Evolutionary conservation across 1,140 invertebrate genomes (phyloP).

Genomic region (Mya arenaria): DNA sequence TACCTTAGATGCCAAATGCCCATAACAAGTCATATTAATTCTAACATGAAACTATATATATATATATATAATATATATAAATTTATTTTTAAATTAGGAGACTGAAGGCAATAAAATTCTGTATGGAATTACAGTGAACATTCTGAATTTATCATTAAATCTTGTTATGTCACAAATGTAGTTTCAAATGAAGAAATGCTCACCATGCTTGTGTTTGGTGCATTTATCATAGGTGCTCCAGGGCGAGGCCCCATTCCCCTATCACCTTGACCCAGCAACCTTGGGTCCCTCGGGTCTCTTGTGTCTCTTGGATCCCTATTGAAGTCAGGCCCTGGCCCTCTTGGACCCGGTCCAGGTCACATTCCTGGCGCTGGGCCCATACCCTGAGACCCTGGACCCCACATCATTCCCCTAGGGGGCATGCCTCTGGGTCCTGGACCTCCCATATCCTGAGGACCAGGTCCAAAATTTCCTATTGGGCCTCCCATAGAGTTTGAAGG

Average conservation of each 20-base stretch:
- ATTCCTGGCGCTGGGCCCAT: background rate
- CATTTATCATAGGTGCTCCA: slow-evolving; percentile 15
- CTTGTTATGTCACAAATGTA: too few relatives aligned
- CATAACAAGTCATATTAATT: too few relatives aligned
- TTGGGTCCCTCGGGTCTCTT: slow-evolving; percentile 52
- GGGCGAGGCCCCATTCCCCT: slow-evolving; percentile 55
- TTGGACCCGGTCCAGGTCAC: slow-evolving; percentile 1
- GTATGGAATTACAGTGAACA: too few relatives aligned
- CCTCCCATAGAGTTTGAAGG: slow-evolving; percentile 56
- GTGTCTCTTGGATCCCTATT: slow-evolving; percentile 47
- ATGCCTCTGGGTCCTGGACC: slow-evolving; percentile 24
- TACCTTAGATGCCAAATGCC: too few relatives aligned
- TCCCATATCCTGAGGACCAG: slow-evolving; percentile 26
- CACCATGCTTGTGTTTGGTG: slow-evolving; percentile 5
- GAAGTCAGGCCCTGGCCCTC: slow-evolving; percentile 48
- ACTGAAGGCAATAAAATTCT: too few relatives aligned
- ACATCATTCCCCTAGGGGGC: too few relatives aligned
- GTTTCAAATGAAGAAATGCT: too few relatives aligned
- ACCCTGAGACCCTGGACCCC: slow-evolving; percentile 14
- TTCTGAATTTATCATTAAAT: too few relatives aligned
- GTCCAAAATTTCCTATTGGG: slow-evolving; percentile 24
- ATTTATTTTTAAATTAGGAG: too few relatives aligned
- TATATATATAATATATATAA: too few relatives aligned
- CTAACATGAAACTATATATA: too few relatives aligned
- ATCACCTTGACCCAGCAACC: slow-evolving; percentile 55